Evolutionary conservation across 2,888 invertebrate species (phyloP).

Genomic region (Eremobia ochroleuca): DNA sequence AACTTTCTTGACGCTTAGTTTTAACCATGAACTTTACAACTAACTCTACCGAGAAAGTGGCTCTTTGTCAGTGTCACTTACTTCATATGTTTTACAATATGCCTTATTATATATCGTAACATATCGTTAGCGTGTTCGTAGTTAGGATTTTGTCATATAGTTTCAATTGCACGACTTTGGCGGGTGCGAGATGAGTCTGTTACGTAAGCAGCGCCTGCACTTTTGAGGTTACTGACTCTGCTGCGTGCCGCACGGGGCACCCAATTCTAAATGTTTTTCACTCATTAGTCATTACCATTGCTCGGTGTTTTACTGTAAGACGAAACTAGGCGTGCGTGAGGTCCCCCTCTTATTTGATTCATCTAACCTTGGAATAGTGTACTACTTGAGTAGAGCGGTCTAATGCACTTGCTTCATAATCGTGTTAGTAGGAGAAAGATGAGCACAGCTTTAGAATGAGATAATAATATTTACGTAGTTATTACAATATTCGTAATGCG

Average conservation of each 20-base stretch:
- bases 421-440: slow-evolving; percentile 50
- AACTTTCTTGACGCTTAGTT: slow-evolving; percentile 38
- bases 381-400: slow-evolving; percentile 39
- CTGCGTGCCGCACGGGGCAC: slow-evolving; percentile 62
- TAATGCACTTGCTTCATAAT: slow-evolving; percentile 60
- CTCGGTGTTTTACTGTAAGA: slow-evolving; percentile 49
- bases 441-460: slow-evolving; percentile 16
- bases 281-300: slow-evolving; percentile 61
- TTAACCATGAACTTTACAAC: slow-evolving; percentile 55
- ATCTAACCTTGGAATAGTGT: slow-evolving; percentile 61
- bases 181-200: slow-evolving; percentile 74
- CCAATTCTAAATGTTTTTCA: slow-evolving; percentile 60
- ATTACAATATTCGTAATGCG: slow-evolving; percentile 31
- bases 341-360: slow-evolving; percentile 52
- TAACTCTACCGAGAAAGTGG: slow-evolving; percentile 22
- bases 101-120: slow-evolving; percentile 52
- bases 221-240: slow-evolving; percentile 79
- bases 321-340: slow-evolving; percentile 44
- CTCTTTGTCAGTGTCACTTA: slow-evolving; percentile 32
- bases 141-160: slow-evolving; percentile 64
- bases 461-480: slow-evolving; percentile 42
- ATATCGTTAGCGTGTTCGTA: slow-evolving; percentile 54
- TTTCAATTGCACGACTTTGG: slow-evolving; percentile 67
- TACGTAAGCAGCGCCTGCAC: slow-evolving; percentile 74
- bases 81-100: slow-evolving; percentile 52